These are phyloP conservation scores for Dendrolimus punctatus DNA, from an alignment of 1,140 invertebrate species.

Conservation along the genomic window DNA sequence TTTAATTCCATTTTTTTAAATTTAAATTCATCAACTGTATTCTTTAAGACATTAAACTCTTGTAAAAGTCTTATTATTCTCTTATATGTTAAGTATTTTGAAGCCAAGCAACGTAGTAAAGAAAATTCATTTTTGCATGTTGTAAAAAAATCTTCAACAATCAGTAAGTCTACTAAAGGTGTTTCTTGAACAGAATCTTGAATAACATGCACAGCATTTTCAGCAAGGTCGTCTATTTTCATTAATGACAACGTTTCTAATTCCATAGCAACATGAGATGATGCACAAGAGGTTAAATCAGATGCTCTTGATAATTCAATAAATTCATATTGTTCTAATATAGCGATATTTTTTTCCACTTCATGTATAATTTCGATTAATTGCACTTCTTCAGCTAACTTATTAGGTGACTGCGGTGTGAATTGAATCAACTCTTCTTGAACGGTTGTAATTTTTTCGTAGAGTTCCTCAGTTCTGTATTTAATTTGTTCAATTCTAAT, in stretches of 20 bases:
- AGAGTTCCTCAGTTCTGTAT: slow-evolving; percentile 31
- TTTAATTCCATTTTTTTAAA: slow-evolving; percentile 17
- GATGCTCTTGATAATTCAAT: slow-evolving; percentile 32
- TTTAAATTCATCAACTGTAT: slow-evolving; percentile 34
- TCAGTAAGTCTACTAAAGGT: slow-evolving; percentile 25
- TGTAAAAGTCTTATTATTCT: slow-evolving; percentile 43
- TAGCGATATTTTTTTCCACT: slow-evolving; percentile 37
- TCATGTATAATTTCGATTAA: slow-evolving; percentile 35
- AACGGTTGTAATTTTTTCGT: slow-evolving; percentile 22
- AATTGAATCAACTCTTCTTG: slow-evolving; percentile 40
- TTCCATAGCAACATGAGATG: slow-evolving; percentile 24
- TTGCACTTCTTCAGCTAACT: slow-evolving; percentile 29
- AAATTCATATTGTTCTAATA: slow-evolving; percentile 42
- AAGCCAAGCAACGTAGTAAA: slow-evolving; percentile 31
- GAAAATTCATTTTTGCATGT: slow-evolving; percentile 38
- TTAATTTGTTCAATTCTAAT: slow-evolving; percentile 36
- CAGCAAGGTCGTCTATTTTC: slow-evolving; percentile 31
- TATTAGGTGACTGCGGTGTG: slow-evolving; percentile 19
- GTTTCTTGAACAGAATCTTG: slow-evolving; percentile 24
- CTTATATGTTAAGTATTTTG: slow-evolving; percentile 36
- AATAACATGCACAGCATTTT: slow-evolving; percentile 27
- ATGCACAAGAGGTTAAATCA: slow-evolving; percentile 23
- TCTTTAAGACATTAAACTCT: slow-evolving; percentile 34
- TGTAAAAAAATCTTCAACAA: slow-evolving; percentile 37
- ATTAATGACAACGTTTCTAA: slow-evolving; percentile 26